A percentile compares a stretch with the other conserved stretches of the same genome.
phyloP scores from a whole-genome alignment of 2,888 invertebrate genomes.

The Cataglyphis cursor region DNA sequence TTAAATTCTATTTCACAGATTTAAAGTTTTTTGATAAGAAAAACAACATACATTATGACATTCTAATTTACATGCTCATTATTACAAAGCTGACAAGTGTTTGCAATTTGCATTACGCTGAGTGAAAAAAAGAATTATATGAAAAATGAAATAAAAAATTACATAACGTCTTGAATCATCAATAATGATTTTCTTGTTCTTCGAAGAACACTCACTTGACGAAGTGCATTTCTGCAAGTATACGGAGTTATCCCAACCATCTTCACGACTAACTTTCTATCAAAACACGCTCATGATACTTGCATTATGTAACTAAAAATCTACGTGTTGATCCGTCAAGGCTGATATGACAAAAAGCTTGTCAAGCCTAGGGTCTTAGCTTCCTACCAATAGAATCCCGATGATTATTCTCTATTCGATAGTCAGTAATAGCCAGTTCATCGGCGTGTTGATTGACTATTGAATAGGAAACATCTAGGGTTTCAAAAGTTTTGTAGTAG shows the following conservation, averaged over 20 bases:
- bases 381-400: not conserved
- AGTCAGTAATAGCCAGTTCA: not conserved
- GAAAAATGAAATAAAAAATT: slow-evolving; percentile 15
- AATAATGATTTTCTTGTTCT: not conserved
- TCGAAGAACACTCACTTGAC: slow-evolving; percentile 77
- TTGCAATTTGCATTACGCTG: not conserved
- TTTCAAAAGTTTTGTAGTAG: not conserved
- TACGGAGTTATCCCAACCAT: slow-evolving; percentile 83
- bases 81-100: too few relatives aligned
- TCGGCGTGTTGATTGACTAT: too few relatives aligned
- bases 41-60: not conserved
- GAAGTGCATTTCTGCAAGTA: slow-evolving; percentile 81
- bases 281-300: slow-evolving; percentile 62
- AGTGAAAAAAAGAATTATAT: not conserved
- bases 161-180: not conserved
- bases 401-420: not conserved
- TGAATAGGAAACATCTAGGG: not conserved
- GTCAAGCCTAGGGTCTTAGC: too few relatives aligned
- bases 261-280: slow-evolving; percentile 60
- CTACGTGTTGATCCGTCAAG: not conserved
- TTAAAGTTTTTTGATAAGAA: not conserved
- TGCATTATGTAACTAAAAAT: slow-evolving; percentile 67
- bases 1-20: not conserved
- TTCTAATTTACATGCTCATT: not conserved
- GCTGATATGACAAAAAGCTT: too few relatives aligned